Conservation (phyloP, 2,113 vertebrate genomes). For the Neodon shergylaensis region DNA sequence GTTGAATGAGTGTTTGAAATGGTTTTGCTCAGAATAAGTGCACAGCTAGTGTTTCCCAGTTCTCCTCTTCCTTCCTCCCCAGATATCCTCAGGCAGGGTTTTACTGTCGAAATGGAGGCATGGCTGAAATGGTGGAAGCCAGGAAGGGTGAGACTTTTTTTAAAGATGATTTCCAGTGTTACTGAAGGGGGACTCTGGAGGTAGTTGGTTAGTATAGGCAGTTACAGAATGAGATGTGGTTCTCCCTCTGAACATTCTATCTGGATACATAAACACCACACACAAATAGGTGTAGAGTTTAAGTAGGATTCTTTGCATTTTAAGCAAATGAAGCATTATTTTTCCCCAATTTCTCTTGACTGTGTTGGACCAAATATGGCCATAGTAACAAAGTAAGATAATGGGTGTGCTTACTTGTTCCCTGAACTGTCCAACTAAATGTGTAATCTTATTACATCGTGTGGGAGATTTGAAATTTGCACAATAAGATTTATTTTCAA, state of each 20-base stretch:
- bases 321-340: neutral
- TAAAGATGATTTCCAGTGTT: conserved; percentile 3
- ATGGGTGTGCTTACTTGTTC: neutral
- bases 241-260: neutral
- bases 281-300: neutral
- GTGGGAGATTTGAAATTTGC: neutral
- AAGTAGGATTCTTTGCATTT: conserved; percentile 13
- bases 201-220: neutral
- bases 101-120: neutral
- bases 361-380: neutral
- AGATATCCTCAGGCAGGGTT: neutral
- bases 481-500: neutral
- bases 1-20: conserved; percentile 19
- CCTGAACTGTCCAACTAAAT: neutral
- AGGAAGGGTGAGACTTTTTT: conserved; percentile 23
- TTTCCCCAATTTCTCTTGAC: neutral
- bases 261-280: neutral
- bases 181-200: neutral
- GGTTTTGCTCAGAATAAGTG: conserved; percentile 39
- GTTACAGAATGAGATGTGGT: neutral
- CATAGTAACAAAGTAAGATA: neutral
- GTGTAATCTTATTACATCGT: neutral
- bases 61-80: neutral
- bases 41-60: neutral
- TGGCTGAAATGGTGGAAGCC: neutral